phyloP scores from a whole-genome alignment of 2,888 invertebrate species.

The Candidula unifasciata region DNA sequence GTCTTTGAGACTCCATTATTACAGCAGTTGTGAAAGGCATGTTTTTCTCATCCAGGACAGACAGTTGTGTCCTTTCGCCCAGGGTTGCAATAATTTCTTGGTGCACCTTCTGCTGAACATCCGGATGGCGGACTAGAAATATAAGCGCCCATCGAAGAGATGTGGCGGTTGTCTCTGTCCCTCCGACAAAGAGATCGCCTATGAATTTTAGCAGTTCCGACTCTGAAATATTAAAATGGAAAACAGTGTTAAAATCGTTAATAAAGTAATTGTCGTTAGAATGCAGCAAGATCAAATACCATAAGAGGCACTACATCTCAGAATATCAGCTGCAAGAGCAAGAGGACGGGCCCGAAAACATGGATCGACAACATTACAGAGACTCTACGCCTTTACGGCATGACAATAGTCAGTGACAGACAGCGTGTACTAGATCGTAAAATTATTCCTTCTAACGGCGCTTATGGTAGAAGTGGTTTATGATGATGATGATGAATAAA shows the following conservation, averaged over 20 bases:
- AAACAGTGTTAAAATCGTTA: neutral
- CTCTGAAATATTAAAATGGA: slow-evolving; percentile 47
- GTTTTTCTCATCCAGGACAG: slow-evolving; percentile 58
- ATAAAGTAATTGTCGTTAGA: neutral
- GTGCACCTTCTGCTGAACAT: slow-evolving; percentile 59
- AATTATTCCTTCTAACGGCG: no score
- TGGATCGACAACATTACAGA: no score
- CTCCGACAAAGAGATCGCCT: slow-evolving; percentile 68
- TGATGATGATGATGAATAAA: no score
- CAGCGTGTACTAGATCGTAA: no score
- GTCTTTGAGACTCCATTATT: slow-evolving; percentile 63
- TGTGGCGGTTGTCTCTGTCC: slow-evolving; percentile 70
- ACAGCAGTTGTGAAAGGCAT: slow-evolving; percentile 64
- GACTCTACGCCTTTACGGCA: no score
- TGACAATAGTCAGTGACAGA: no score
- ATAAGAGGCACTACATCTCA: no score
- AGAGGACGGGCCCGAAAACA: no score
- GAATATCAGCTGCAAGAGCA: no score
- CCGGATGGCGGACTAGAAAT: slow-evolving; percentile 65
- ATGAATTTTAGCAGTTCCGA: slow-evolving; percentile 58
- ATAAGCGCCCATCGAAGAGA: slow-evolving; percentile 68
- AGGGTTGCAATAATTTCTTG: slow-evolving; percentile 46
- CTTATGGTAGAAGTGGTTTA: no score
- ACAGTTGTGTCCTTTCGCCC: slow-evolving; percentile 23
- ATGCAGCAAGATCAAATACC: no score